phyloP scores from a whole-genome alignment of 2,113 vertebrate genomes.

The Macroglossus sobrinus region DNA sequence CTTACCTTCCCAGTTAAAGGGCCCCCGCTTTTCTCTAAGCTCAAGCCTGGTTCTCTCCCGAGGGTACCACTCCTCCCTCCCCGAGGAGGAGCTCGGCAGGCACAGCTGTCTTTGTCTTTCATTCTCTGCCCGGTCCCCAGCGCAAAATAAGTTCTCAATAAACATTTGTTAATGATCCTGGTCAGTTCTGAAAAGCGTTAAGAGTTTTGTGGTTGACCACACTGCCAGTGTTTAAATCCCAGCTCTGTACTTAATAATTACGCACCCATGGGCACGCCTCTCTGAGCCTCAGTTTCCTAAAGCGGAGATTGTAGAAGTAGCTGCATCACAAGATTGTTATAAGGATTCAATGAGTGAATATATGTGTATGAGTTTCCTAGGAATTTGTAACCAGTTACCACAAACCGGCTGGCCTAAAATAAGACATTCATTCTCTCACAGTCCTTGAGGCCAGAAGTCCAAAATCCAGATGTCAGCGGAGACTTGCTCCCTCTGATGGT shows the following conservation, averaged over 20 bases:
- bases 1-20: neutral
- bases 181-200: neutral
- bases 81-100: rapidly evolving
- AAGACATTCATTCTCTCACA: neutral
- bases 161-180: neutral
- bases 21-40: neutral
- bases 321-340: neutral
- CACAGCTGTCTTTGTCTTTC: neutral
- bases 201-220: neutral
- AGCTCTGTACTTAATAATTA: neutral
- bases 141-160: neutral
- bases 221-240: neutral
- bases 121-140: neutral
- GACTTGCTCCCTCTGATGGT: rapidly evolving
- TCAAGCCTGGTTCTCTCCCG: neutral
- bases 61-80: neutral
- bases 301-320: neutral
- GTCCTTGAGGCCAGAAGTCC: neutral
- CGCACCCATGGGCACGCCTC: neutral
- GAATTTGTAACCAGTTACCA: neutral
- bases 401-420: neutral
- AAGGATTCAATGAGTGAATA: neutral
- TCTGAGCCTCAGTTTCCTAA: neutral
- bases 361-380: neutral
- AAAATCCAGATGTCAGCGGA: neutral